Percentiles rank a stretch among this genome's conserved stretches.
phyloP scores from a whole-genome alignment of 2,797 vertebrate genomes.

The Dicrostonyx torquatus region DNA sequence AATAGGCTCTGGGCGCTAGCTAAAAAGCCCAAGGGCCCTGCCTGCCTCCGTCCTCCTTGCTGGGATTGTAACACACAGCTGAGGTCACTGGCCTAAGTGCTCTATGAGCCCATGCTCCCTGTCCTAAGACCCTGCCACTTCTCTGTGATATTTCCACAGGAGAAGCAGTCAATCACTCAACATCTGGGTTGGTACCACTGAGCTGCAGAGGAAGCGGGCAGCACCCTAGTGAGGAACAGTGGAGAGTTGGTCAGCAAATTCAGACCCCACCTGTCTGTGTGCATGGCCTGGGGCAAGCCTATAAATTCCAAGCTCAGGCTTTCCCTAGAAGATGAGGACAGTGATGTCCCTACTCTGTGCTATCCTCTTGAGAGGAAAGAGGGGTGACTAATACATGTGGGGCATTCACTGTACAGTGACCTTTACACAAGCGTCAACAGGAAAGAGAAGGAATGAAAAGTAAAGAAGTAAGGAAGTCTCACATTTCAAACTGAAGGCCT shows the following conservation, averaged over 20 bases:
- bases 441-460: background rate
- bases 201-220: too few species aligned
- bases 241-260: background rate
- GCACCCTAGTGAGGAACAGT: too few species aligned
- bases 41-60: background rate
- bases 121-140: background rate
- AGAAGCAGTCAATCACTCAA: background rate
- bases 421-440: background rate
- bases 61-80: background rate
- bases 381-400: background rate
- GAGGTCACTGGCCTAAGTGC: background rate
- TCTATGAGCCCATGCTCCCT: background rate
- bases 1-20: background rate
- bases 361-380: background rate
- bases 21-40: background rate
- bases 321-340: background rate
- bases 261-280: background rate
- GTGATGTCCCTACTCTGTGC: too few species aligned
- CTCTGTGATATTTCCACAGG: background rate
- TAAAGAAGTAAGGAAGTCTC: background rate
- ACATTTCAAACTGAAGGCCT: constrained; percentile 22
- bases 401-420: background rate
- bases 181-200: background rate
- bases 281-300: background rate
- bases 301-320: background rate